These are phyloP conservation scores for Dolichopus griseipennis DNA, from an alignment of 2,888 invertebrate species.

Conservation along the genomic window DNA sequence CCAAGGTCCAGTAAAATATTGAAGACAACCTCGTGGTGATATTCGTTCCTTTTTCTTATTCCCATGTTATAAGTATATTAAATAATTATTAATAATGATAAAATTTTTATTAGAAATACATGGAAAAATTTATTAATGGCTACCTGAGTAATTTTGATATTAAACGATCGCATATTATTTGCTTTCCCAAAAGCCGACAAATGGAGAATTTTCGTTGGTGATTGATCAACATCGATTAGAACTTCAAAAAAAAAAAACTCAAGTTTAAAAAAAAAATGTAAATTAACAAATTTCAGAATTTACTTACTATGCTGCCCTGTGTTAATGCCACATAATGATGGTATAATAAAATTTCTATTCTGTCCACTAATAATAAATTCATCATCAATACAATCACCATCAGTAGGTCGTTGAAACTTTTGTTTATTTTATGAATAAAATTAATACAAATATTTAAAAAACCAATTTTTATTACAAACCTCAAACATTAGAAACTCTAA, in stretches of 20 bases:
- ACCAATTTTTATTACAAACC: constrained; percentile 42
- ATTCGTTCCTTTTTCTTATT: constrained; percentile 42
- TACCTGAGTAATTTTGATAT: constrained; percentile 54
- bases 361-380: constrained; percentile 63
- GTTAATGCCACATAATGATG: constrained; percentile 65
- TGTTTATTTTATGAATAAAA: too few relatives aligned
- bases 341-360: constrained; percentile 58
- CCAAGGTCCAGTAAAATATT: constrained; percentile 52
- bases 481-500: constrained; percentile 63
- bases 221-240: constrained; percentile 59
- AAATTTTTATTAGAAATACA: too few relatives aligned
- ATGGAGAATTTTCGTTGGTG: constrained; percentile 52
- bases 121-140: constrained; percentile 22
- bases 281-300: background rate
- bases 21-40: constrained; percentile 56
- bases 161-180: constrained; percentile 50
- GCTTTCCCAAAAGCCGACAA: constrained; percentile 55
- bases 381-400: constrained; percentile 61
- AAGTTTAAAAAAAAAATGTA: background rate
- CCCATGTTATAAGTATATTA: constrained; percentile 45
- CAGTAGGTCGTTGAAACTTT: constrained; percentile 58
- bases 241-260: constrained; percentile 50
- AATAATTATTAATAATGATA: constrained; percentile 14
- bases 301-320: constrained; percentile 63
- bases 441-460: too few relatives aligned